phyloP scores from a whole-genome alignment of 2,888 invertebrate genomes.

The Leptinotarsa rubiginosa region DNA sequence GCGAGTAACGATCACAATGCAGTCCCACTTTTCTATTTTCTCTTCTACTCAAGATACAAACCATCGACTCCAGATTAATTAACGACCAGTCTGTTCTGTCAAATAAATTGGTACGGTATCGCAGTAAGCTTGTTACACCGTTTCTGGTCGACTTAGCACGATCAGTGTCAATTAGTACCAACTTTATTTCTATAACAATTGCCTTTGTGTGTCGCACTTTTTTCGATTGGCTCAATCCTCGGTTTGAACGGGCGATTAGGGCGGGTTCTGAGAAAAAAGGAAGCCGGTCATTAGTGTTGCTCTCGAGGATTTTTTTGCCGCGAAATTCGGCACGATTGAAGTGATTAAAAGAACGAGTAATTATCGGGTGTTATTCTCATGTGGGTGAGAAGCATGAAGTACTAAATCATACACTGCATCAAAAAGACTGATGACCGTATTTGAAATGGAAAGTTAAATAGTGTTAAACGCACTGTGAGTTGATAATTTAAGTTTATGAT shows the following conservation, averaged over 20 bases:
- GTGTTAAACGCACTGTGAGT: too few species aligned
- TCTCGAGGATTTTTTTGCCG: constrained; percentile 16
- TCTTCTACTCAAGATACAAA: constrained; percentile 35
- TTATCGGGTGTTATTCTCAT: constrained; percentile 21
- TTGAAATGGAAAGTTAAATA: too few species aligned
- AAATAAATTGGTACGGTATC: constrained; percentile 44
- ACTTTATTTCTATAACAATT: constrained; percentile 56
- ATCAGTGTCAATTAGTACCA: constrained; percentile 61
- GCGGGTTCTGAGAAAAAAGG: constrained; percentile 40
- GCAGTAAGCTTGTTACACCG: constrained; percentile 49
- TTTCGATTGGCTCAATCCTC: constrained; percentile 57
- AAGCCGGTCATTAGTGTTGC: constrained; percentile 46
- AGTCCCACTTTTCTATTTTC: constrained; percentile 8
- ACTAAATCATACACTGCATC: background rate
- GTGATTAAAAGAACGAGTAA: constrained; percentile 29
- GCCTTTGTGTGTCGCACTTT: constrained; percentile 57
- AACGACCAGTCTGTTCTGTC: constrained; percentile 41
- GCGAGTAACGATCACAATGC: constrained; percentile 1
- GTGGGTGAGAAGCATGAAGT: constrained; percentile 1
- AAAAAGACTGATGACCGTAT: too few species aligned
- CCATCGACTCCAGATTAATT: constrained; percentile 43
- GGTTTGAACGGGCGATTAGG: constrained; percentile 47
- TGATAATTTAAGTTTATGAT: too few species aligned
- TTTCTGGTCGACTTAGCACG: constrained; percentile 59
- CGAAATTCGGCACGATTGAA: constrained; percentile 30